A percentile compares a stretch with the other conserved stretches of the same genome.
phyloP scores from a whole-genome alignment of 2,113 vertebrate species.

The Onychorhynchus coronatus region DNA sequence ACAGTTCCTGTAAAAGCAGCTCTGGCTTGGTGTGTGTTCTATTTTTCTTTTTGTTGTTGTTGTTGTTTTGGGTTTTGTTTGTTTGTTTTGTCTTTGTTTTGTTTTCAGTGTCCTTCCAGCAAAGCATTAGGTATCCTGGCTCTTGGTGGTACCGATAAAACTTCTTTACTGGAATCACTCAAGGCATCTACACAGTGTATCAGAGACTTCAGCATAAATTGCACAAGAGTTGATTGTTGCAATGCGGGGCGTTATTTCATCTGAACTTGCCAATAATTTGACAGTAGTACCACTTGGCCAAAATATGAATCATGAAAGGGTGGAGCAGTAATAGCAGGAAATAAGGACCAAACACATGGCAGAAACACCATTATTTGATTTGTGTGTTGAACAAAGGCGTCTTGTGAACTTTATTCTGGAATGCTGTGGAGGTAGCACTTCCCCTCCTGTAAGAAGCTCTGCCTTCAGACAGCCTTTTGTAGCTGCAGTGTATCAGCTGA shows the following conservation, averaged over 20 bases:
- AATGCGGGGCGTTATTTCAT: neutral
- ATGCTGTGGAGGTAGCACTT: neutral
- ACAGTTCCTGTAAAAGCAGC: neutral
- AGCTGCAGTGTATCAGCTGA: rapidly evolving
- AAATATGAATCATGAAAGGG: neutral
- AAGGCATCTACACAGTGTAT: neutral
- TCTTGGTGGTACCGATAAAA: neutral
- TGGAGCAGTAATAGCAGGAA: neutral
- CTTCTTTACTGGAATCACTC: neutral
- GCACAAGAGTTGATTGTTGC: rapidly evolving
- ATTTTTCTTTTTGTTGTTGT: neutral
- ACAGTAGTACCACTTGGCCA: neutral
- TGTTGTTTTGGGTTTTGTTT: neutral
- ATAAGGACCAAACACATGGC: neutral
- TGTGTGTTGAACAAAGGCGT: neutral
- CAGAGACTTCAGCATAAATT: neutral
- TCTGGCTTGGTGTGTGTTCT: neutral
- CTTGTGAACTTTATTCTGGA: neutral
- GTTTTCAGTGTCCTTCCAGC: neutral
- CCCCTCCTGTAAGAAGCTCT: rapidly evolving
- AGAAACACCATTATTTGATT: neutral
- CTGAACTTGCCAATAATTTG: neutral
- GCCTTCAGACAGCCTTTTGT: neutral
- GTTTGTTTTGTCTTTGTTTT: neutral
- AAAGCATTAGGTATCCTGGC: neutral